Evolutionary conservation across 1,140 invertebrate genomes (phyloP), one percentile per base, ranked within the genome.

Genomic region (Drosophila sproati): DNA sequence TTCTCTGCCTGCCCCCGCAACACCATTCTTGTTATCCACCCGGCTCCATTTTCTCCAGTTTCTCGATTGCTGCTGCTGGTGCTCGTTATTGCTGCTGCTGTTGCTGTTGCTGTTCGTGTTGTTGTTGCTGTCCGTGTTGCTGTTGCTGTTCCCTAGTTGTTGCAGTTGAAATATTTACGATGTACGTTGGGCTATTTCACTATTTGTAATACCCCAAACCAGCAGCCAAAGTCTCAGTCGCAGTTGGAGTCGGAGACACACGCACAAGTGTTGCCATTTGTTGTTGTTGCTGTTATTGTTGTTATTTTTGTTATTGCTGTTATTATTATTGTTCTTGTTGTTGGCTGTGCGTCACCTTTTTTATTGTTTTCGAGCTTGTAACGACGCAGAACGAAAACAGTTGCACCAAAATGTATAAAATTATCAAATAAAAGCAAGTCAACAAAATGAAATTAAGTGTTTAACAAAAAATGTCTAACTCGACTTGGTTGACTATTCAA

Each of bases 101-200:
- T 28, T 60, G 29, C 43, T 55, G 48, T 55, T 87, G 75, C 85
- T 85, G 51, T 43, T 54, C 43, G 54, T 86, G 82, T 78, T 69
- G 74, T 73, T 82, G 82, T 61, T 82, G 78, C 74, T 72, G 74
- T 71, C 79, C 69, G 59, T 71, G 54, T 56, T 70, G 60, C 47
- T 64, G 41, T 55, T 67, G 47, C 63, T 73, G 67, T 57, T 85
- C 69, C 69, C 77, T 77, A 80, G 85, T 89, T 88, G 85, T 88
- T 88, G 85, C 85, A 88, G 80, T 89, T 88, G 85, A 88, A 88
- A 88, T 88, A 89, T 88, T 88, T 88, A 89, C 85, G 85, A 89
- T 80, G 80, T 89, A 88, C 85, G 85, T 85, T 88, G 85, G 85
- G 87, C 83, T 87, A 89, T 87, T 87, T 73, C 83, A 87, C 83